Base-by-base conservation (phyloP, 2,113 vertebrate genomes). In the Marcusenius ussheri region DNA sequence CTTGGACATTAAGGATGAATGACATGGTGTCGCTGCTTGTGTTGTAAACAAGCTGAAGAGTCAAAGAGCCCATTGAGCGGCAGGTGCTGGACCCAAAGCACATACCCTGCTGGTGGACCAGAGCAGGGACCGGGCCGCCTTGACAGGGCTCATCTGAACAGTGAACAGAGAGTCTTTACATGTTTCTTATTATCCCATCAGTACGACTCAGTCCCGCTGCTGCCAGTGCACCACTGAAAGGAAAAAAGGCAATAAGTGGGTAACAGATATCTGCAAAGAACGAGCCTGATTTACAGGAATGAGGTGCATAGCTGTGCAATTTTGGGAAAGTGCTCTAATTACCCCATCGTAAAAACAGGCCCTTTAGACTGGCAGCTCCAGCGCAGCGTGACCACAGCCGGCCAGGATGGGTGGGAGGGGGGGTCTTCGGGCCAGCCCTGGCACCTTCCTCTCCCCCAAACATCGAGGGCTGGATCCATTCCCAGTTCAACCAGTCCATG, bases 11-110 rank as follows among this genome's bases (percentile, higher is more conserved):
- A 91, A 84, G 31, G 31, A 46, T 89, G 91, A 93, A 93, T 93
- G 91, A 90, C 86, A 93, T 94, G 94, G 94, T 95, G 92, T 91
- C 90, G 85, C 47, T 80, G 17, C 17, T 8, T 27, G 85, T 31
- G n/a, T 51, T 53, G 85, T 31, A 35, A 35, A 49, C 47, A 49
- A 49, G 50, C n/a, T 35, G n/a, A 56, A 39, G 31, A 17, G 27
- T 80, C 13, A 80, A 80, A 39, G 74, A 80, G 1, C 15, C 74
- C 35, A 42, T 42, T 80, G 74, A 42, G 74, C 35, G 39, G 74
- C 74, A 42, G 74, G 35, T 80, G 74, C 39, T 5, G 62, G 13
- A 80, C 35, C 62, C 13, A 31, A 70, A 31, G 62, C 62, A 80
- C 15, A 19, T 19, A 47, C 87, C 21, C 49, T 91, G 91, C 93